phyloP scores from a whole-genome alignment of 2,888 invertebrate species.

The Alloscopus bannaensis region DNA sequence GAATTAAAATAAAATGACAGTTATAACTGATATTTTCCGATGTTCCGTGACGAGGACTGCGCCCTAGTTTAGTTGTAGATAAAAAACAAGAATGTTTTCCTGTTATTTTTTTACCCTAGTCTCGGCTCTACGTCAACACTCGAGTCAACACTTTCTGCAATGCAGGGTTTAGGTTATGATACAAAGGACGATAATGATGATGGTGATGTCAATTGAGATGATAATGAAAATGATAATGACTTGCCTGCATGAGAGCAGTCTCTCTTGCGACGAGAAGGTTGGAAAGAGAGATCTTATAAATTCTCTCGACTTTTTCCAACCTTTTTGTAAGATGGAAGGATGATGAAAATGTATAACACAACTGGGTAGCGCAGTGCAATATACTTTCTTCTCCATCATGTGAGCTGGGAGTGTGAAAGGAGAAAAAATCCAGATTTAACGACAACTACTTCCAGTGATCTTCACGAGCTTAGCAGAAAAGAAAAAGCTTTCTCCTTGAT shows the following conservation, averaged over 20 bases:
- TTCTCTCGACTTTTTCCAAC: neutral
- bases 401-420: neutral
- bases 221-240: slow-evolving; percentile 36
- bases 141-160: slow-evolving; percentile 28
- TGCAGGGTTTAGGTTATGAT: slow-evolving; percentile 36
- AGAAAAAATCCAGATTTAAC: slow-evolving; percentile 14
- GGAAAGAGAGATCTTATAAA: neutral
- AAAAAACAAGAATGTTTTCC: neutral
- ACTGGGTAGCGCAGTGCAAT: neutral
- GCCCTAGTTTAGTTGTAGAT: neutral
- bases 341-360: neutral
- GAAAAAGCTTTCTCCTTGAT: slow-evolving; percentile 37
- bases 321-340: neutral
- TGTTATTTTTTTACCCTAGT: neutral
- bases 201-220: slow-evolving; percentile 16
- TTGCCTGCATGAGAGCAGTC: neutral
- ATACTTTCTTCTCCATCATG: neutral
- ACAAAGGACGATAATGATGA: slow-evolving; percentile 15
- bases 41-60: neutral
- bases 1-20: neutral
- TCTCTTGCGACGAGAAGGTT: neutral
- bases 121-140: slow-evolving; percentile 16
- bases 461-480: neutral
- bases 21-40: neutral
- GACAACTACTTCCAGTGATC: slow-evolving; percentile 30